Evolutionary conservation across 2,113 vertebrate genomes (phyloP), one percentile per base, ranked within the genome.

Genomic region (Strix uralensis): DNA sequence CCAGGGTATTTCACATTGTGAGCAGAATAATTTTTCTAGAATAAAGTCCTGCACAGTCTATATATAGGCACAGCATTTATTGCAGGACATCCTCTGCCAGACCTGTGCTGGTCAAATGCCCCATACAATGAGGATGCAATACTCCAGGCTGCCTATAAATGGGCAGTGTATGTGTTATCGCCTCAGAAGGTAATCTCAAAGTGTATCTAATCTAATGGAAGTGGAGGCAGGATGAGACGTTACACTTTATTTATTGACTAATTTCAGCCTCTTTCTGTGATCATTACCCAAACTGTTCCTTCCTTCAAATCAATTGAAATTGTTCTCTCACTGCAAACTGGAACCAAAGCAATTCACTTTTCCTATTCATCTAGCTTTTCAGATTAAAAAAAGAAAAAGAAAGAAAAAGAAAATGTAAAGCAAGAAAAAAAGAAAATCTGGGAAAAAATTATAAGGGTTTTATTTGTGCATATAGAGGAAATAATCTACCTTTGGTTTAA

Each of bases 201-300:
- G 38, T 30, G 52, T 32, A 20, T 85, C 90, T 38, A 27, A 82
- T 61, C 51, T 67, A 79, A 94, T 77, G 95, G 69, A 92, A 97
- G 54, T 59, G 59, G 40, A 88, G 92, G 81, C 80, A 88, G 72
- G 52, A 85, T 55, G 63, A 85, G 77, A 88, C 5, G 5, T 69
- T 79, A 73, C 59, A 38, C 70, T 80, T 97, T 92, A 97, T 96
- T 97, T 97, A 97, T 73, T 85, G 95, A 94, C 90, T 93, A 93
- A 97, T 97, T 97, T 82, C 92, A 96, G n/a, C 58, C 83, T 88
- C 82, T 92, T 93, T 96, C 90, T 93, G 72, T 94, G 90, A 93
- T 96, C 93, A 66, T 96, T 94, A 94, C 67, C 71, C 25, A 3
- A 78, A 49, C 58, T 79, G 69, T 57, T 92, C 57, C 94, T 71